Base-by-base conservation (phyloP, 92 coral and sea anemone genomes). In the Bergia sp. region DNA sequence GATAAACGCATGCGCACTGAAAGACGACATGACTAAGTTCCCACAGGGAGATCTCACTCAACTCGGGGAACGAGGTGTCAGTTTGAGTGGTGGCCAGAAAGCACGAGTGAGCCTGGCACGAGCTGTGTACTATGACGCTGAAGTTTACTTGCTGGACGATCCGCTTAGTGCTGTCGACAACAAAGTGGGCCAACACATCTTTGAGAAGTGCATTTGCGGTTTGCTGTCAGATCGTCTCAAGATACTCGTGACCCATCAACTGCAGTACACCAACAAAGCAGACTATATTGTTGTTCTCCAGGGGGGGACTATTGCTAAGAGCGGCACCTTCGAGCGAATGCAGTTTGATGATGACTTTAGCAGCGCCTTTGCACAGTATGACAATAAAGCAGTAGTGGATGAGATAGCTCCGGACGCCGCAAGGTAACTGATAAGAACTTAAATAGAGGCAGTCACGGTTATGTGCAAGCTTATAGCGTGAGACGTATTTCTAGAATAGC, bases 41-140 rank as follows among this genome's bases (percentile, higher is more conserved):
- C 74, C 74, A 21, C 74, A 69, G 74, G 74, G 74, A 3, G 74
- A 69, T n/a, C 74, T 69, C 36, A 69, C 74, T 15, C 74, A 69
- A n/a, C 74, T 69, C 3, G 74, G 74, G 8, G 74, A 67, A 37
- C 74, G 37, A 67, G 74, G 74, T 16, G 74, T 67, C 37, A 67
- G 74, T 67, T n/a, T 67, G 37, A 67, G 74, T 67, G 74, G 74
- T 67, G 74, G 74, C 7, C 74, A 67, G 74, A 67, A 67, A 67
- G 74, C 74, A 67, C 23, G 74, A 67, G 74, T 67, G 39, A 67
- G 74, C 7, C 37, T n/a, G n/a, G n/a, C n/a, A n/a, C n/a, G n/a
- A n/a, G n/a, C n/a, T n/a, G n/a, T n/a, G n/a, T n/a, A n/a, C n/a
- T n/a, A n/a, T n/a, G n/a, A n/a, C n/a, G n/a, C n/a, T n/a, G n/a